These are phyloP conservation scores for Tupaia tana DNA, from an alignment of 2,113 vertebrate species.

Conservation along the genomic window DNA sequence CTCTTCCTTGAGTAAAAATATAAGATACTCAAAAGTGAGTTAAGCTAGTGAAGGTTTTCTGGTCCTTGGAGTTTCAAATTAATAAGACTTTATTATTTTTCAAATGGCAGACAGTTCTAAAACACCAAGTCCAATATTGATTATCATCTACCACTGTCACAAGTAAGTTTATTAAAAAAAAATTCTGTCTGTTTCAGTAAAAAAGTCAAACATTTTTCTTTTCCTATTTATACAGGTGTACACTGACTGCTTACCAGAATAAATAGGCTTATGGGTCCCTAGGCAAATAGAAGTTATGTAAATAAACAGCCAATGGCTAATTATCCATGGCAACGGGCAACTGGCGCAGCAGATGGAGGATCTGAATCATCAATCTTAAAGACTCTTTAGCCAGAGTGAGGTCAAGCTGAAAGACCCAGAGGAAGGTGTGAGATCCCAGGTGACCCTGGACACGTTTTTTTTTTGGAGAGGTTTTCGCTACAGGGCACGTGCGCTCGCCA, in stretches of 20 bases:
- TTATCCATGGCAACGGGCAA: slow-evolving; percentile 65
- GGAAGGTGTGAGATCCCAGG: not conserved
- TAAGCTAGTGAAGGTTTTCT: slow-evolving; percentile 58
- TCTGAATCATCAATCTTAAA: not conserved
- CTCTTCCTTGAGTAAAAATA: slow-evolving; percentile 68
- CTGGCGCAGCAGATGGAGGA: slow-evolving; percentile 22
- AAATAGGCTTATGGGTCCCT: slow-evolving; percentile 62
- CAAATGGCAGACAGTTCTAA: slow-evolving; percentile 69
- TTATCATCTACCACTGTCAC: slow-evolving; percentile 63
- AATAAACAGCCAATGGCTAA: slow-evolving; percentile 73
- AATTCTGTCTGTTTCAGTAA: slow-evolving; percentile 58
- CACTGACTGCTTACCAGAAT: slow-evolving; percentile 47
- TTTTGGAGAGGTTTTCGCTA: too few relatives aligned
- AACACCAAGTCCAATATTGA: slow-evolving; percentile 56
- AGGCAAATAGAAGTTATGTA: slow-evolving; percentile 68
- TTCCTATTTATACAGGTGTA: slow-evolving; percentile 54
- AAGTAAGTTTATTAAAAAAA: slow-evolving; percentile 67
- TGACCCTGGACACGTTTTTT: not conserved
- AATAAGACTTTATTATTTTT: slow-evolving; percentile 70
- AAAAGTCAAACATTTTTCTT: slow-evolving; percentile 44
- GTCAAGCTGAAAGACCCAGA: not conserved
- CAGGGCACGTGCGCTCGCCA: too few relatives aligned
- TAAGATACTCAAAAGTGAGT: slow-evolving; percentile 56
- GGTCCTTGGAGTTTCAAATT: slow-evolving; percentile 67
- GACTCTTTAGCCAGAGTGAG: not conserved